A percentile compares a stretch with the other conserved stretches of the same genome.
Conservation (phyloP, 2,113 vertebrate genomes). For the Limanda limanda region DNA sequence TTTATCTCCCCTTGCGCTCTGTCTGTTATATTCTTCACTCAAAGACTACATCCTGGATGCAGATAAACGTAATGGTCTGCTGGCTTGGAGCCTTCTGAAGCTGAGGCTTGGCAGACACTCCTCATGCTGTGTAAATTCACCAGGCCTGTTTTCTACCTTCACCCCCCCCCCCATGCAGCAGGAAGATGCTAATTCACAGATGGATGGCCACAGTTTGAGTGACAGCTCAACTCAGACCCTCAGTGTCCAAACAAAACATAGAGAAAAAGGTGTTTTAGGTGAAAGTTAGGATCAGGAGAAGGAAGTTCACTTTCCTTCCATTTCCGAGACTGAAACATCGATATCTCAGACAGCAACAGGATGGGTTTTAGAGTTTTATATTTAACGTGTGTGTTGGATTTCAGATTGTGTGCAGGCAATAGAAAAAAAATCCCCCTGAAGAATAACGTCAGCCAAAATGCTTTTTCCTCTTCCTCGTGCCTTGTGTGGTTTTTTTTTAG, state of each 20-base stretch:
- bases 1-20: constrained; percentile 12
- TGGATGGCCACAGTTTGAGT: constrained; percentile 44
- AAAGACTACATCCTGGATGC: constrained; percentile 41
- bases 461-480: constrained; percentile 6
- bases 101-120: constrained; percentile 17
- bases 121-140: constrained; percentile 12
- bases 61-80: constrained; percentile 55
- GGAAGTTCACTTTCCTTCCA: constrained; percentile 9
- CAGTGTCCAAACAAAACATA: neutral
- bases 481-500: neutral
- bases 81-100: constrained; percentile 39
- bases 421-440: too few species aligned
- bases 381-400: neutral
- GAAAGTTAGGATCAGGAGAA: constrained; percentile 21
- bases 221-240: constrained; percentile 37
- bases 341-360: constrained; percentile 4
- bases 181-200: neutral
- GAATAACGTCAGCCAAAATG: neutral
- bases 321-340: neutral
- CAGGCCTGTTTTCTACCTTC: too few species aligned
- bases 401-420: neutral
- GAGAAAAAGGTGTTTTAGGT: constrained; percentile 1
- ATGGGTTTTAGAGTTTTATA: constrained; percentile 2
- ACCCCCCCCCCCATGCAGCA: too few species aligned
- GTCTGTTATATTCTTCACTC: constrained; percentile 42